Evolutionary conservation across 2,113 vertebrate species (phyloP).

Genomic region (Callopanchax toddi): DNA sequence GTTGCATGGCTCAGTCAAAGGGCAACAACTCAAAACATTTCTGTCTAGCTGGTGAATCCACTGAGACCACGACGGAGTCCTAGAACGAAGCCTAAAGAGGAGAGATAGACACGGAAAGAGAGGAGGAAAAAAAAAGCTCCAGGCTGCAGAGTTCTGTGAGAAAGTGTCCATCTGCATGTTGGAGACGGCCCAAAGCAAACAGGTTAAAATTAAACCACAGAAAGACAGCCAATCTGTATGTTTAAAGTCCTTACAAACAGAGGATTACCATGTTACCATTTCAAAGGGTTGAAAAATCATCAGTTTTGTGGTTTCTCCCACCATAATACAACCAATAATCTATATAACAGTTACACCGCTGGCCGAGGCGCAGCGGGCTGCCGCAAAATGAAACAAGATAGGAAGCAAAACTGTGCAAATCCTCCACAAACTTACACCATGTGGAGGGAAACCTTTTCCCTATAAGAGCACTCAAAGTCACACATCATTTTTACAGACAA

Average conservation of each 20-base stretch:
- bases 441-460: not conserved
- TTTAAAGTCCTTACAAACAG: conserved; percentile 74
- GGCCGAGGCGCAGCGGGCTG: conserved; percentile 19
- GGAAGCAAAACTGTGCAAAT: conserved; percentile 13
- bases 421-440: not conserved
- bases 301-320: conserved; percentile 55
- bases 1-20: conserved; percentile 22
- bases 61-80: conserved; percentile 31
- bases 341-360: conserved; percentile 28
- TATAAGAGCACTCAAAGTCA: not conserved
- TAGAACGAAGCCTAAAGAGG: conserved; percentile 31
- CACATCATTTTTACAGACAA: not conserved
- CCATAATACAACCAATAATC: conserved; percentile 51
- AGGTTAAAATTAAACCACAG: conserved; percentile 81
- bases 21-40: conserved; percentile 32
- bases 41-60: conserved; percentile 19
- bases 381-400: conserved; percentile 13
- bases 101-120: conserved; percentile 10
- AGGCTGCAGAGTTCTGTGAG: conserved; percentile 69
- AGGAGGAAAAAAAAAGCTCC: conserved; percentile 51
- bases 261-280: conserved; percentile 68
- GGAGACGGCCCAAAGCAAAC: conserved; percentile 79
- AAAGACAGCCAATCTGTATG: conserved; percentile 62
- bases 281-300: conserved; percentile 67
- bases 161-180: conserved; percentile 78